Evolutionary conservation across 2,113 vertebrate species (phyloP).

Genomic region (Zeus faber): DNA sequence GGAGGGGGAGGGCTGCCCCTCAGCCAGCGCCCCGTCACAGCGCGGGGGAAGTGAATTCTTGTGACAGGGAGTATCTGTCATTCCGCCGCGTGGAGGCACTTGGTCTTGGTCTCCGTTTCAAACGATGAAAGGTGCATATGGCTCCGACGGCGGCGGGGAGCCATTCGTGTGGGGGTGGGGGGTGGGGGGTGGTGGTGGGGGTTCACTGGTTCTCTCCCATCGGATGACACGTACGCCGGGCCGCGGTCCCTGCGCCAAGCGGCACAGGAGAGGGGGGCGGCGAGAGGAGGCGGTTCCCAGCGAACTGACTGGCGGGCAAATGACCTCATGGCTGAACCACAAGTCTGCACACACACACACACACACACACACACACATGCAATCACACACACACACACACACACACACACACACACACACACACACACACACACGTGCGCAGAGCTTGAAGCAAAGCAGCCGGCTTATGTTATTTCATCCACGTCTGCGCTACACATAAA

Average conservation of each 20-base stretch:
- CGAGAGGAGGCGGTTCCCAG: too few species aligned
- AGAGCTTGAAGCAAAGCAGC: conserved; percentile 36
- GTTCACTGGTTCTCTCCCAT: too few species aligned
- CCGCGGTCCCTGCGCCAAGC: too few species aligned
- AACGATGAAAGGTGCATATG: conserved; percentile 46
- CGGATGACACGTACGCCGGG: too few species aligned
- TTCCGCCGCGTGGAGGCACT: conserved; percentile 44
- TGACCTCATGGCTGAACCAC: too few species aligned
- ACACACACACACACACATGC: too few species aligned
- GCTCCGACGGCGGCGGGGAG: conserved; percentile 3
- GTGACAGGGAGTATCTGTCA: conserved; percentile 61
- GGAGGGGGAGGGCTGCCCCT: conserved; percentile 23
- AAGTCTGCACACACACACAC: too few species aligned
- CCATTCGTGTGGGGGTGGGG: conserved; percentile 25
- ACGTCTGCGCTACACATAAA: conserved; percentile 30
- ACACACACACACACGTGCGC: conserved; percentile 4
- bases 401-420: conserved; percentile 16
- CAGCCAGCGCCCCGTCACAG: conserved; percentile 59
- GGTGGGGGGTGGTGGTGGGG: too few species aligned
- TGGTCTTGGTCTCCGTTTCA: conserved; percentile 55
- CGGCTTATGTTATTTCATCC: not conserved
- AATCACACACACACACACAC: too few species aligned
- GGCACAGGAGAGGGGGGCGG: too few species aligned
- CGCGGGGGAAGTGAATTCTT: conserved; percentile 54
- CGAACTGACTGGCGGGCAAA: conserved; percentile 33